A percentile compares a stretch with the other conserved stretches of the same genome.
phyloP scores from a whole-genome alignment of 2,797 vertebrate genomes.

The Lates japonicus region DNA sequence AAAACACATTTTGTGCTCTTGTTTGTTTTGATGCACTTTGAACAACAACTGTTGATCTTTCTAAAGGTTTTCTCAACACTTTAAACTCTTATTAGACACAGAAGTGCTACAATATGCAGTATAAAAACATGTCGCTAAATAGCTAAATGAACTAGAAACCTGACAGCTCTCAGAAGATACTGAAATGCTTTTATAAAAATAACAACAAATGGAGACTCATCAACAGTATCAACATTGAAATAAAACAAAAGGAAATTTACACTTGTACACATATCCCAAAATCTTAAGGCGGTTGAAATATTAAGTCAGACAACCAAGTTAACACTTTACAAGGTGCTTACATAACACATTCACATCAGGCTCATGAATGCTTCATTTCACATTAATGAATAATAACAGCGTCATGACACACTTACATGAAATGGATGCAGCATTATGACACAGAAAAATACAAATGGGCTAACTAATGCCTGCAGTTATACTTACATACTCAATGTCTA shows the following conservation, averaged over 20 bases:
- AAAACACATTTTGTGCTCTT: slow-evolving; percentile 90
- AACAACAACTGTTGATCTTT: slow-evolving; percentile 83
- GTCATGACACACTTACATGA: slow-evolving; percentile 52
- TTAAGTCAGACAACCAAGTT: slow-evolving; percentile 84
- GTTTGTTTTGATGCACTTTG: slow-evolving; percentile 87
- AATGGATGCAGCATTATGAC: slow-evolving; percentile 44
- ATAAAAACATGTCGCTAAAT: slow-evolving; percentile 88
- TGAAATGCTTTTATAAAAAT: slow-evolving; percentile 85
- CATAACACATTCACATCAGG: slow-evolving; percentile 76
- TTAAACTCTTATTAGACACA: slow-evolving; percentile 86
- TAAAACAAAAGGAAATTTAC: slow-evolving; percentile 82
- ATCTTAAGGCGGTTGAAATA: slow-evolving; percentile 90
- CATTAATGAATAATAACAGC: slow-evolving; percentile 66
- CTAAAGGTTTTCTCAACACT: slow-evolving; percentile 84
- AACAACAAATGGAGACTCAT: slow-evolving; percentile 83
- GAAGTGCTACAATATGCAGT: slow-evolving; percentile 91
- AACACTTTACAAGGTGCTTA: slow-evolving; percentile 80
- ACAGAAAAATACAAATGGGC: slow-evolving; percentile 42
- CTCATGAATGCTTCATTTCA: slow-evolving; percentile 76
- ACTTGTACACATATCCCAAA: slow-evolving; percentile 86
- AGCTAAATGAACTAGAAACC: slow-evolving; percentile 87
- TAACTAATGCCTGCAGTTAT: slow-evolving; percentile 41
- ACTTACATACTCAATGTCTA: slow-evolving; percentile 19
- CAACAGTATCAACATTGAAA: slow-evolving; percentile 85
- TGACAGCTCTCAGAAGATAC: slow-evolving; percentile 85